phyloP scores from a whole-genome alignment of 2,797 vertebrate genomes.

The Chromis chromis region DNA sequence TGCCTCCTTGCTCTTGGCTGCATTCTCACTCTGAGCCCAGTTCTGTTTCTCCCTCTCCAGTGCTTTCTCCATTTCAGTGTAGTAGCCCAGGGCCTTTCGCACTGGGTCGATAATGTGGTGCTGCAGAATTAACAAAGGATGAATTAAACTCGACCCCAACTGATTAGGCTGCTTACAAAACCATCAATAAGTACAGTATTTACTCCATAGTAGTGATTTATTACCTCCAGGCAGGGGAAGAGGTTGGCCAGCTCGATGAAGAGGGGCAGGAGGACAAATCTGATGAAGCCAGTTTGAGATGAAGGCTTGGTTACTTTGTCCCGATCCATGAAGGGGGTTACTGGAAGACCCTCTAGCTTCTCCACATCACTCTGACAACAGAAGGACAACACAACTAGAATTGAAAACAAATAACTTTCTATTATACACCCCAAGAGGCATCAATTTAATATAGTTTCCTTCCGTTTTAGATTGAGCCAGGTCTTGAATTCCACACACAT shows the following conservation, averaged over 20 bases:
- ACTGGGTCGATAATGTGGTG: conserved; percentile 87
- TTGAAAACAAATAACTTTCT: background rate
- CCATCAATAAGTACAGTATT: background rate
- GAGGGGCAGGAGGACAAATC: conserved; percentile 85
- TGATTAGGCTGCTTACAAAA: background rate
- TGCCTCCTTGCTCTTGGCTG: conserved; percentile 63
- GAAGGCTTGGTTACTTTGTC: conserved; percentile 88
- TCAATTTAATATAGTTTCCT: too few species aligned
- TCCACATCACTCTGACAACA: conserved; percentile 85
- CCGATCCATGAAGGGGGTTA: conserved; percentile 87
- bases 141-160: background rate
- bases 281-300: conserved; percentile 87
- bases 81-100: conserved; percentile 86
- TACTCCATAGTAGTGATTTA: background rate
- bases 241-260: conserved; percentile 86
- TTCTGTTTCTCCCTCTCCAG: conserved; percentile 82
- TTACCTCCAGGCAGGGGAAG: conserved; percentile 86
- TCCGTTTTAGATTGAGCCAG: background rate
- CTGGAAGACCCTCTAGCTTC: conserved; percentile 87
- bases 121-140: conserved; percentile 53
- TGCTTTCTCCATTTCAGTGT: conserved; percentile 88
- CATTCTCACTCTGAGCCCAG: conserved; percentile 71
- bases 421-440: too few species aligned
- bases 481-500: background rate
- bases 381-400: background rate